Conservation (phyloP, 2,888 invertebrate species). For the Lottia gigantea region DNA sequence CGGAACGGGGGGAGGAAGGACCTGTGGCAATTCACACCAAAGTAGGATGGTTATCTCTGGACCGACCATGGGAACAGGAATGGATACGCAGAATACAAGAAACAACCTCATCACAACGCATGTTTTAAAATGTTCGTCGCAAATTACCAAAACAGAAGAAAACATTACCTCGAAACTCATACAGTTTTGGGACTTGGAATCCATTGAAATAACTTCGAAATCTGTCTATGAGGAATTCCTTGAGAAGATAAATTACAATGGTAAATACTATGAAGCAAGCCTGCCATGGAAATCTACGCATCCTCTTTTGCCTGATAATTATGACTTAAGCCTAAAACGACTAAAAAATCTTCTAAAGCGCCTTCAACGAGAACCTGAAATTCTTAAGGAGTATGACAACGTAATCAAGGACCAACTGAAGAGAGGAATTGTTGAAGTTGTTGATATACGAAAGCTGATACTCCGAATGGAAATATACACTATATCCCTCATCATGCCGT, state of each 20-base stretch:
- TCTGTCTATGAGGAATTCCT: not conserved
- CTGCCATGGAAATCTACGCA: not conserved
- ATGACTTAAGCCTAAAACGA: not conserved
- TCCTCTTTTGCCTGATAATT: not conserved
- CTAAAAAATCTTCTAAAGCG: not conserved
- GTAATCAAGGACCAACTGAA: not conserved
- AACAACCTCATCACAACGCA: too few species aligned
- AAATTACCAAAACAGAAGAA: too few species aligned
- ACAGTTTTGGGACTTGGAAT: not conserved
- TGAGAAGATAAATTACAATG: not conserved
- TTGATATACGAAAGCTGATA: not conserved
- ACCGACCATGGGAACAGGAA: not conserved
- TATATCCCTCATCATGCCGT: not conserved
- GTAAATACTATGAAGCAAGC: not conserved
- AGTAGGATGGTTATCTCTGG: not conserved
- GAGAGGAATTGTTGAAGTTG: not conserved
- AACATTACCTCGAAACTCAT: too few species aligned
- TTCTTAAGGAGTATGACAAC: not conserved
- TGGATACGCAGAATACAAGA: too few species aligned
- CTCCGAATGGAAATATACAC: not conserved
- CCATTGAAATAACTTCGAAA: not conserved
- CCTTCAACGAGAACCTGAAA: not conserved
- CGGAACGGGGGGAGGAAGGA: not conserved
- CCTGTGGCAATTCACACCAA: not conserved
- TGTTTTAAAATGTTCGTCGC: too few species aligned